These are phyloP conservation scores for Thunnus maccoyii DNA, from an alignment of 2,113 vertebrate species.

Conservation along the genomic window DNA sequence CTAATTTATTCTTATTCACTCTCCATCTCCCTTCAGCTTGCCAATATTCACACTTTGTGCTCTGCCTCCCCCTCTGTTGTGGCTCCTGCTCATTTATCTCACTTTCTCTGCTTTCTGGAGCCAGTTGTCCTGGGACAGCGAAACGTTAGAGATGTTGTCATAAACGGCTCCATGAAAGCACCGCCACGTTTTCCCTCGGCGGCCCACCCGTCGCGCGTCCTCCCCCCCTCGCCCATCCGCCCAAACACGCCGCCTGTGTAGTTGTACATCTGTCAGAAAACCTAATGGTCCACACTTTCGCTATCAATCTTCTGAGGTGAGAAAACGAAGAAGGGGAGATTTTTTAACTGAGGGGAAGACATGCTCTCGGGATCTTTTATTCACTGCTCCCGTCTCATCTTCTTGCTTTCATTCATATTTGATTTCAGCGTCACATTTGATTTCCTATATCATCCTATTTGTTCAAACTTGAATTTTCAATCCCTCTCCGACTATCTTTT, in stretches of 20 bases:
- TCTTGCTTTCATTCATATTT: conserved; percentile 44
- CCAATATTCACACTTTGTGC: conserved; percentile 45
- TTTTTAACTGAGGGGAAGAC: conserved; percentile 23
- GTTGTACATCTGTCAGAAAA: conserved; percentile 39
- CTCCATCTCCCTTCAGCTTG: conserved; percentile 25
- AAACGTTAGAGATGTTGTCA: conserved; percentile 45
- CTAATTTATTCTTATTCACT: conserved; percentile 54
- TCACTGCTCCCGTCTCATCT: conserved; percentile 22
- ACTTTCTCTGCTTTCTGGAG: conserved; percentile 50
- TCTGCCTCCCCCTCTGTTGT: conserved; percentile 34
- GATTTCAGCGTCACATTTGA: conserved; percentile 17
- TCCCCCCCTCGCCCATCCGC: not conserved
- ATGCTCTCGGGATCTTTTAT: conserved; percentile 24
- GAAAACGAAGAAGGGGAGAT: conserved; percentile 8
- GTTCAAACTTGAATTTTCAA: conserved; percentile 11
- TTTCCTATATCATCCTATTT: not conserved
- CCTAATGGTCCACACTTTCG: conserved; percentile 35
- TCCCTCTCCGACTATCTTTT: not conserved
- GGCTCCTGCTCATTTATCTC: conserved; percentile 69
- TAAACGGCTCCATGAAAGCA: conserved; percentile 52
- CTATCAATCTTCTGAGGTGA: conserved; percentile 47
- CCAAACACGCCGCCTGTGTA: conserved; percentile 20
- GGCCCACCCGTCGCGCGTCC: conserved; percentile 6
- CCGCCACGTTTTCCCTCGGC: conserved; percentile 4
- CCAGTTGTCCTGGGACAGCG: conserved; percentile 38